A percentile compares a stretch with the other conserved stretches of the same genome.
Conservation (phyloP, 2,113 vertebrate genomes). For the Tachycineta bicolor region DNA sequence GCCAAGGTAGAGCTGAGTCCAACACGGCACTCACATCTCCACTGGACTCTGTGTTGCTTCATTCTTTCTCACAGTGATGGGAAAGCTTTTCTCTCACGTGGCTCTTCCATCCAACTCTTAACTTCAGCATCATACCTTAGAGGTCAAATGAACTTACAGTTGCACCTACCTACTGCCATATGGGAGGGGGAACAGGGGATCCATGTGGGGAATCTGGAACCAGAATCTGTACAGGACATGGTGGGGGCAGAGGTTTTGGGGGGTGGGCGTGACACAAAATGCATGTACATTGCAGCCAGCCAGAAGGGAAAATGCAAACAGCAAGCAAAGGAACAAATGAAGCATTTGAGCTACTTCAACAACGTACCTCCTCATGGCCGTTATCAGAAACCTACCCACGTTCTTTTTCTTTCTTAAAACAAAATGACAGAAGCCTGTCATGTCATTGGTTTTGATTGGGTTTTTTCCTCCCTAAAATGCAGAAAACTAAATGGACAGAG, state of each 20-base stretch:
- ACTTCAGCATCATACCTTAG: conserved; percentile 69
- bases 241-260: background rate
- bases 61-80: conserved; percentile 65
- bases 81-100: conserved; percentile 53
- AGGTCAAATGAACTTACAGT: conserved; percentile 30
- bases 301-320: conserved; percentile 36
- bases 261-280: background rate
- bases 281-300: background rate
- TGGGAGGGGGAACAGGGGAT: conserved; percentile 13
- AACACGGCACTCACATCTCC: conserved; percentile 68
- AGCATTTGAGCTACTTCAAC: conserved; percentile 47
- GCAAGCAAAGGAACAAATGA: background rate
- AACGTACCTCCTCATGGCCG: conserved; percentile 38
- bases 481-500: conserved; percentile 43
- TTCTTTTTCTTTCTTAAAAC: conserved; percentile 10
- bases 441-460: background rate
- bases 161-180: conserved; percentile 30
- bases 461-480: background rate
- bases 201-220: conserved; percentile 3
- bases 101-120: conserved; percentile 72
- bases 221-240: conserved; percentile 1
- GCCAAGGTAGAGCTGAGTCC: conserved; percentile 73
- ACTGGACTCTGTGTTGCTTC: conserved; percentile 65
- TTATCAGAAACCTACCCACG: conserved; percentile 21
- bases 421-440: background rate